Percentiles rank a stretch among this genome's conserved stretches.
These are phyloP conservation scores for Cyphomyrmex costatus DNA, from an alignment of 1,140 invertebrate genomes.

Conservation along the genomic window DNA sequence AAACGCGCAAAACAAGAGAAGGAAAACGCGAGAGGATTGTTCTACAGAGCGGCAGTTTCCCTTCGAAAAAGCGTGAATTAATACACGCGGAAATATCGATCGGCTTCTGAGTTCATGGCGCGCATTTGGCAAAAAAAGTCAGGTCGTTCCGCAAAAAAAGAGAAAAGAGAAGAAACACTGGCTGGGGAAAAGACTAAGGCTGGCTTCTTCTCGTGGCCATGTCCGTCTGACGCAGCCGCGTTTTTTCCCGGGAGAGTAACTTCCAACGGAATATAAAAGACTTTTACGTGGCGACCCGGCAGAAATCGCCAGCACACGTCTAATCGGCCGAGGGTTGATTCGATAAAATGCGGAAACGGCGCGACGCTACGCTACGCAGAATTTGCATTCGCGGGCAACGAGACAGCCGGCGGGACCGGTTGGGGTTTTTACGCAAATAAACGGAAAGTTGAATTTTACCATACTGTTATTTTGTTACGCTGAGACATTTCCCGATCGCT, in stretches of 20 bases:
- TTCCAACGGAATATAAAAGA: slow-evolving; percentile 69
- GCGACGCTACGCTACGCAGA: slow-evolving; percentile 29
- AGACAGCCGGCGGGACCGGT: slow-evolving; percentile 30
- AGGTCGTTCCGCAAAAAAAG: background rate
- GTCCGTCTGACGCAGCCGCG: slow-evolving; percentile 66
- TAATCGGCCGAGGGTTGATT: slow-evolving; percentile 73
- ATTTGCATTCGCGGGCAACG: slow-evolving; percentile 56
- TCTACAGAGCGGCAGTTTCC: background rate
- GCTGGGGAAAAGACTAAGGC: slow-evolving; percentile 24
- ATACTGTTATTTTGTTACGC: no score
- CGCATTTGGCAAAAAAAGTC: slow-evolving; percentile 25
- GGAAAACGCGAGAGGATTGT: background rate
- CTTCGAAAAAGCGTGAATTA: slow-evolving; percentile 43
- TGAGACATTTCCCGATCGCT: slow-evolving; percentile 30
- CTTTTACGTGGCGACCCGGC: slow-evolving; percentile 71
- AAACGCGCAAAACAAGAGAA: background rate
- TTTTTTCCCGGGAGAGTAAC: slow-evolving; percentile 32
- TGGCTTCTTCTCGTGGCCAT: slow-evolving; percentile 47
- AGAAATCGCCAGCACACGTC: slow-evolving; percentile 68
- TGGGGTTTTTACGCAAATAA: background rate
- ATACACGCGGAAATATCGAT: slow-evolving; percentile 54
- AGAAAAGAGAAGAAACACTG: background rate
- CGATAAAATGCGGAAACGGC: slow-evolving; percentile 71
- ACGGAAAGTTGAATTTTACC: background rate
- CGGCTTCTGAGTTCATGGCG: background rate